Evolutionary conservation across 2,888 invertebrate species (phyloP).

Genomic region (Sycophila texana): DNA sequence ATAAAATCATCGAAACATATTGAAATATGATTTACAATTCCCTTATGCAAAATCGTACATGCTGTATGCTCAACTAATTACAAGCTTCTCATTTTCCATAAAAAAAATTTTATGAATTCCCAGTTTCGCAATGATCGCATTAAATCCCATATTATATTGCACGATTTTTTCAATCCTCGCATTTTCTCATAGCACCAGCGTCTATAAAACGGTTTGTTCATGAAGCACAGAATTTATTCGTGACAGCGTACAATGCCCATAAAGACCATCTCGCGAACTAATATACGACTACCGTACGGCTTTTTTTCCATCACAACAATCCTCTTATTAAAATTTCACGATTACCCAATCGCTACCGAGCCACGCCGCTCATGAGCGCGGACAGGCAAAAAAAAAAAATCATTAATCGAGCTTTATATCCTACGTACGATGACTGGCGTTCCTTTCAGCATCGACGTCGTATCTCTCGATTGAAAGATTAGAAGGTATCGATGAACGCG

Average conservation of each 20-base stretch:
- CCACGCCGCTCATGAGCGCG: background rate
- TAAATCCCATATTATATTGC: too few relatives aligned
- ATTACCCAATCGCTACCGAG: constrained; percentile 37
- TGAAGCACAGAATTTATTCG: background rate
- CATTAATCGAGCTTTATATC: constrained; percentile 31
- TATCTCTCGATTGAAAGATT: constrained; percentile 49
- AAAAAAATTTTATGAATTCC: too few relatives aligned
- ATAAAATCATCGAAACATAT: too few relatives aligned
- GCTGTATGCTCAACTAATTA: too few relatives aligned
- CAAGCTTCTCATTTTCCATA: too few relatives aligned
- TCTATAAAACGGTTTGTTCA: too few relatives aligned
- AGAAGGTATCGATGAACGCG: constrained; percentile 48
- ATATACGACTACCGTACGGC: background rate
- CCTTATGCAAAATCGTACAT: too few relatives aligned
- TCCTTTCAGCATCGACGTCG: constrained; percentile 18
- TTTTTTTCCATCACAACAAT: constrained; percentile 12
- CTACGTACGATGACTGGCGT: constrained; percentile 45
- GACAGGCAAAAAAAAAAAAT: constrained; percentile 22
- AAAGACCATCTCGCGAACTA: background rate
- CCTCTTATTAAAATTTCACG: constrained; percentile 31
- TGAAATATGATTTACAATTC: too few relatives aligned
- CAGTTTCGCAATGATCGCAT: too few relatives aligned
- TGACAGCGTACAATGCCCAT: constrained; percentile 1
- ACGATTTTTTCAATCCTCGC: too few relatives aligned
- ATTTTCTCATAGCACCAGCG: too few relatives aligned